Conservation (phyloP, 2,797 vertebrate species). For the Pteropus rufus region DNA sequence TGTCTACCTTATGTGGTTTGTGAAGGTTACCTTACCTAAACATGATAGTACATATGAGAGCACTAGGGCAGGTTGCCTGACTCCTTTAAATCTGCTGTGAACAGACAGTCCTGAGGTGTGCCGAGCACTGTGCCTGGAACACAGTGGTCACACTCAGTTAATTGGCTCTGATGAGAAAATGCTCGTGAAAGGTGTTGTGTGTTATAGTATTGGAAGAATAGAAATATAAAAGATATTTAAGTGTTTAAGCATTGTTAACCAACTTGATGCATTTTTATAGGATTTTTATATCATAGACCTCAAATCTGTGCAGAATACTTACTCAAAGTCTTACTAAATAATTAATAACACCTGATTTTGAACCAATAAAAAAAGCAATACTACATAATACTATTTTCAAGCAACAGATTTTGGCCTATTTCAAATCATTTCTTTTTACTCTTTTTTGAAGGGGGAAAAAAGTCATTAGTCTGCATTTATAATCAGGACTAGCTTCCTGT, state of each 20-base stretch:
- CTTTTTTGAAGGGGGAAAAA: slow-evolving; percentile 63
- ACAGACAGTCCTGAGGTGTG: not conserved
- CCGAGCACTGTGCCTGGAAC: not conserved
- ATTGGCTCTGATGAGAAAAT: not conserved
- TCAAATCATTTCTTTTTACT: slow-evolving; percentile 62
- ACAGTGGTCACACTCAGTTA: not conserved
- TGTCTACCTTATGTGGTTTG: not conserved
- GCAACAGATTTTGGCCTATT: slow-evolving; percentile 61
- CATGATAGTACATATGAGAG: not conserved
- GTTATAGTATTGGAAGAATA: slow-evolving; percentile 8
- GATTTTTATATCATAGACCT: not conserved
- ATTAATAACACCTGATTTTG: slow-evolving; percentile 55
- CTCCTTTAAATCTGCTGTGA: not conserved
- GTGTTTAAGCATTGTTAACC: slow-evolving; percentile 6
- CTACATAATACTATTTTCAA: slow-evolving; percentile 46
- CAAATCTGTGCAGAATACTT: not conserved
- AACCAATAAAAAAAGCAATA: slow-evolving; percentile 34
- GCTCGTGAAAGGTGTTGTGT: not conserved
- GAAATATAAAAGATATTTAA: not conserved
- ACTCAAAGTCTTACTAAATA: slow-evolving; percentile 5
- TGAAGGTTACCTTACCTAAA: not conserved
- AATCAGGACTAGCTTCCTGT: slow-evolving; percentile 75
- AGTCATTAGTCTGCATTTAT: slow-evolving; percentile 76
- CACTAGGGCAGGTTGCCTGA: not conserved
- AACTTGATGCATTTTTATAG: slow-evolving; percentile 29